phyloP scores from a whole-genome alignment of 2,888 invertebrate species.

The Pelosia muscerda region DNA sequence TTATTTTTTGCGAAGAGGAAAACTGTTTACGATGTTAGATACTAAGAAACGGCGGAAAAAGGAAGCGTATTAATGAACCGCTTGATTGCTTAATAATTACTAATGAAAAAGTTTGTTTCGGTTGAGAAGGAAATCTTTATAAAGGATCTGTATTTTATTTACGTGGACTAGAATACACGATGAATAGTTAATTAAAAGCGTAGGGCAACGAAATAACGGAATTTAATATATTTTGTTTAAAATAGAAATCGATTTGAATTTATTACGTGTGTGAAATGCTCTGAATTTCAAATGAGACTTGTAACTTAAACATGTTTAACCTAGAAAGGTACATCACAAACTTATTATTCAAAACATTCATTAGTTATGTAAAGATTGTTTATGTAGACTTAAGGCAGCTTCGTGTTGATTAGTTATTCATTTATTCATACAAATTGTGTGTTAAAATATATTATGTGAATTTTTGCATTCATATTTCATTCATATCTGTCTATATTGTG shows the following conservation, averaged over 20 bases:
- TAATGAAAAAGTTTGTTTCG: constrained; percentile 20
- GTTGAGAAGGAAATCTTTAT: not conserved
- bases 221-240: not conserved
- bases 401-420: constrained; percentile 1
- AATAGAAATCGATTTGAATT: not conserved
- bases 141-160: not conserved
- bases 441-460: constrained; percentile 32
- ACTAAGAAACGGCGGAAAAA: constrained; percentile 22
- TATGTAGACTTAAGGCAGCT: not conserved
- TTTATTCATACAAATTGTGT: constrained; percentile 23
- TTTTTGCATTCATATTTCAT: constrained; percentile 39
- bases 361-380: not conserved
- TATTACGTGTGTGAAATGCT: not conserved
- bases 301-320: not conserved
- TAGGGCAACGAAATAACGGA: not conserved
- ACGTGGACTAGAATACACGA: not conserved
- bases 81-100: constrained; percentile 39
- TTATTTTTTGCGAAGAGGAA: constrained; percentile 8
- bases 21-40: not conserved
- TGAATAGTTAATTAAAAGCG: not conserved
- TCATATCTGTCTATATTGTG: constrained; percentile 30
- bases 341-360: constrained; percentile 4
- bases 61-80: constrained; percentile 37
- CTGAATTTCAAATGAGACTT: not conserved
- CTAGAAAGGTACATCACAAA: not conserved